These are phyloP conservation scores for Thryonomys swinderianus DNA, from an alignment of 2,113 vertebrate genomes.

Conservation along the genomic window DNA sequence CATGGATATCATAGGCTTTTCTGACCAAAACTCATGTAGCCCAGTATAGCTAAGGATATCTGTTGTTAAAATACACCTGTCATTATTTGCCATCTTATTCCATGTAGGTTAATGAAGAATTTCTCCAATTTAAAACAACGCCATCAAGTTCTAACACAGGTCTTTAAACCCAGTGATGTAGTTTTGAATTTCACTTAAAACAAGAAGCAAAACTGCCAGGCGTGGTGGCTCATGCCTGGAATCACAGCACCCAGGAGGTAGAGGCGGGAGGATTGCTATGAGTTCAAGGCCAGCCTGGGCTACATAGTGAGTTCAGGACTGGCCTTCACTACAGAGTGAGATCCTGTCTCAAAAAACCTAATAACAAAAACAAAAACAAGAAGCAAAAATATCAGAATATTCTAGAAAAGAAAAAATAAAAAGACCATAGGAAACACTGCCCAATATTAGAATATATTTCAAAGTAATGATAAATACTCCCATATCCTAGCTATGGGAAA, in stretches of 20 bases:
- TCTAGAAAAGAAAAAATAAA: constrained; percentile 14
- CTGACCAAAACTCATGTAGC: not conserved
- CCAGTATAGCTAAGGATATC: not conserved
- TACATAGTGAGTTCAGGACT: no score
- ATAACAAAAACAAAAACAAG: no score
- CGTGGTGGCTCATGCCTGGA: no score
- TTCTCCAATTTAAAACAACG: not conserved
- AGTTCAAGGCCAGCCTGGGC: no score
- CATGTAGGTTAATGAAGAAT: not conserved
- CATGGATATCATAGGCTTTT: not conserved
- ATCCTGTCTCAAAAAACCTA: no score
- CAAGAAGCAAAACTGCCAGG: not conserved
- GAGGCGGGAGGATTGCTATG: no score
- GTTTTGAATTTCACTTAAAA: constrained; percentile 55
- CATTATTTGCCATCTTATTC: not conserved
- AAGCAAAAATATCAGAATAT: not conserved
- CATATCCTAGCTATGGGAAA: not conserved
- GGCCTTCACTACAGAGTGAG: no score
- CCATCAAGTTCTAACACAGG: not conserved
- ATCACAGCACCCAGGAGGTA: no score
- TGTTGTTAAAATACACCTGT: not conserved
- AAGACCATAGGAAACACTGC: not conserved
- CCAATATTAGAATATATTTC: not conserved
- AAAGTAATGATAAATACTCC: not conserved
- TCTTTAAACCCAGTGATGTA: not conserved